Evolutionary conservation across 2,113 vertebrate species (phyloP).

Genomic region (Rhynchomys soricoides): DNA sequence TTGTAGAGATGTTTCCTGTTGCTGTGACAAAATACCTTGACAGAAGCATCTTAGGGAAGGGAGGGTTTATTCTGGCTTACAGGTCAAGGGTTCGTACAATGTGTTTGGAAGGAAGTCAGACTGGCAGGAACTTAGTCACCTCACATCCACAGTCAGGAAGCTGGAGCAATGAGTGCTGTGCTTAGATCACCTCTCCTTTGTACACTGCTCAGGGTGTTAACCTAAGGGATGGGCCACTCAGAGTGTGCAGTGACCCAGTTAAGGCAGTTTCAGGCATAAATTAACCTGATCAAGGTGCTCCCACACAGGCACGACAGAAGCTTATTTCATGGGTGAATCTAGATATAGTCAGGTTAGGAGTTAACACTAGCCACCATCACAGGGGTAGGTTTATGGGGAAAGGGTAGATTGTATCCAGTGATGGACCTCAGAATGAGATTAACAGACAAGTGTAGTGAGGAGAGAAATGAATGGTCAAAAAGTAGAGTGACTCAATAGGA

Average conservation of each 20-base stretch:
- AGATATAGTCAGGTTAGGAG: not conserved
- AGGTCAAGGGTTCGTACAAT: not conserved
- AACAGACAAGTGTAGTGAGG: not conserved
- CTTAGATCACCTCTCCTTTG: not conserved
- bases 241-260: not conserved
- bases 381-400: not conserved
- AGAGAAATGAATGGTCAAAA: not conserved
- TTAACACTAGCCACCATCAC: not conserved
- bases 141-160: not conserved
- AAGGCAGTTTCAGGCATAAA: not conserved
- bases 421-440: not conserved
- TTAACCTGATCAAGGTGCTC: not conserved
- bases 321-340: not conserved
- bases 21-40: not conserved
- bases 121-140: not conserved
- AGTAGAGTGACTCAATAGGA: not conserved
- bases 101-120: not conserved
- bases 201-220: too few relatives aligned
- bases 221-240: not conserved
- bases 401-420: not conserved
- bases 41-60: not conserved
- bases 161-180: not conserved
- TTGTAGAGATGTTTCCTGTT: not conserved
- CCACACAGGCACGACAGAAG: not conserved
- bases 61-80: not conserved